Evolutionary conservation across 2,113 vertebrate genomes (phyloP), one percentile per base, ranked within the genome.

Genomic region (Ceyx melanurus): DNA sequence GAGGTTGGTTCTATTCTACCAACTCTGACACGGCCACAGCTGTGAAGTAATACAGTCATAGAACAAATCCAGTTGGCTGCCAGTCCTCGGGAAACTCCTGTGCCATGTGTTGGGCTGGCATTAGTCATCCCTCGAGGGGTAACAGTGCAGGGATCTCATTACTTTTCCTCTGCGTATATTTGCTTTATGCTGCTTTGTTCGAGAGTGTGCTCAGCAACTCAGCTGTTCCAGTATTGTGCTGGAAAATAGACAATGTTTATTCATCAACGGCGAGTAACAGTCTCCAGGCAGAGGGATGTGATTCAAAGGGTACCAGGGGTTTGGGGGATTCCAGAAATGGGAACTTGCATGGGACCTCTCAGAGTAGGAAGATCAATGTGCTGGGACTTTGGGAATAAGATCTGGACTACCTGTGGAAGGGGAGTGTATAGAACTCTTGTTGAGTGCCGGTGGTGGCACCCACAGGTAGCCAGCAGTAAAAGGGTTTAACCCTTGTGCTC

Each of bases 231-330:
- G 43, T 46, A 15, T 37, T 48, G 46, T 54, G 35, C 66, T 90
- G 61, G 61, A 80, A 93, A 94, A 57, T 3, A 62, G 4, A 8
- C 18, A 8, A 3, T 72, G 22, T 64, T 85, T 79, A 10, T 25
- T 13, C 42, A 46, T 45, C 62, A 80, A 72, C 64, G 70, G 45
- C 15, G 77, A 81, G 28, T 13, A 73, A 28, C 22, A 12, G 17
- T 3, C 58, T 83, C 58, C 64, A 75, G 42, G 5, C 26, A 3
- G 48, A 72, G 37, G 68, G 83, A 12, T 83, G 60, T 0, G 3
- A 16, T 37, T 65, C 22, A 33, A 77, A 15, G 0, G 1, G 15
- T 14, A 26, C 40, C 33, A 46, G 45, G 0, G 0, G 16, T 4
- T 10, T 2, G 31, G 61, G 17, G 28, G 5, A 15, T 5, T 33